phyloP scores from a whole-genome alignment of 2,113 vertebrate genomes.

The Nibea coibor region DNA sequence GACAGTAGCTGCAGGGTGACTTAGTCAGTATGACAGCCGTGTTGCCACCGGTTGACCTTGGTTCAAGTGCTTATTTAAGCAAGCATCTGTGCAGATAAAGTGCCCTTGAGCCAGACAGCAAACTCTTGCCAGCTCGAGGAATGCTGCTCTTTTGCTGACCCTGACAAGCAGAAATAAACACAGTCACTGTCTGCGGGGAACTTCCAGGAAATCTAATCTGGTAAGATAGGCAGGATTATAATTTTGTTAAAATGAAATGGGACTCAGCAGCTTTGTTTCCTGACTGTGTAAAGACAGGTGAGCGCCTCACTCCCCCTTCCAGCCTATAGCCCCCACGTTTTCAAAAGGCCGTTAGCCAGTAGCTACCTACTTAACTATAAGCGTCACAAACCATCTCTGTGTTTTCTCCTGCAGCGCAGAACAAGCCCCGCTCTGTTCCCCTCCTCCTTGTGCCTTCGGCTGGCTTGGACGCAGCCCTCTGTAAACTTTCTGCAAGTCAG shows the following conservation, averaged over 20 bases:
- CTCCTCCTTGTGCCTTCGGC: slow-evolving; percentile 27
- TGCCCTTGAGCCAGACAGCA: slow-evolving; percentile 30
- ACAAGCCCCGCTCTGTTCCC: slow-evolving; percentile 69
- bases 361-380: slow-evolving; percentile 46
- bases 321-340: slow-evolving; percentile 28
- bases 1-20: slow-evolving; percentile 1
- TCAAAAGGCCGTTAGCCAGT: slow-evolving; percentile 35
- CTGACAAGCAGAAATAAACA: neutral
- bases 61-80: slow-evolving; percentile 16
- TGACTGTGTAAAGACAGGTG: neutral
- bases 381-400: slow-evolving; percentile 70
- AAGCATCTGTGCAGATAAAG: slow-evolving; percentile 11
- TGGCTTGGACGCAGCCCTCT: slow-evolving; percentile 19
- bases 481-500: slow-evolving; percentile 48
- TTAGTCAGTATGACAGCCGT: neutral
- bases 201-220: slow-evolving; percentile 3
- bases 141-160: neutral
- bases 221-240: neutral
- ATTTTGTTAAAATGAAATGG: neutral
- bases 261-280: neutral
- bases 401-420: slow-evolving; percentile 45
- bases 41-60: slow-evolving; percentile 19
- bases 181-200: neutral
- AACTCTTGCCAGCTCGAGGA: neutral
- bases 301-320: slow-evolving; percentile 1